A percentile compares a stretch with the other conserved stretches of the same genome.
phyloP scores from a whole-genome alignment of 2,888 invertebrate species.

The Nomada ruficornis region DNA sequence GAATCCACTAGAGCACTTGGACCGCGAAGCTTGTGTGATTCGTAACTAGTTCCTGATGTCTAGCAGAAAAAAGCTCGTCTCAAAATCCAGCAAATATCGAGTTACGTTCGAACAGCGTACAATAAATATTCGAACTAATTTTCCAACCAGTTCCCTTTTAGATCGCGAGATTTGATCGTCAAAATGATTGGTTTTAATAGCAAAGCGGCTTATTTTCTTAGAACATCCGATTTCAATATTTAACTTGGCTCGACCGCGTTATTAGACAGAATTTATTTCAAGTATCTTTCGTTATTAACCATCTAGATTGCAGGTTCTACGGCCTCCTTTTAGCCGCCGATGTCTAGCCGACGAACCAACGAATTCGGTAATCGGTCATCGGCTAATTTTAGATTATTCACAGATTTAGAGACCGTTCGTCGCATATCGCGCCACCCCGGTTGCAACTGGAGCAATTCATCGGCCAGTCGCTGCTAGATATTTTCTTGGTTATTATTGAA shows the following conservation, averaged over 20 bases:
- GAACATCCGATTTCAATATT: background rate
- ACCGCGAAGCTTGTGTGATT: background rate
- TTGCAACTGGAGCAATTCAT: background rate
- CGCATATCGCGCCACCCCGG: background rate
- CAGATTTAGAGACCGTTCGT: background rate
- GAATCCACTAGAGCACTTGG: background rate
- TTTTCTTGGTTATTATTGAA: background rate
- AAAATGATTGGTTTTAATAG: background rate
- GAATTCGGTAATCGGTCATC: slow-evolving; percentile 21
- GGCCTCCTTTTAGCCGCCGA: slow-evolving; percentile 14
- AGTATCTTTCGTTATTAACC: slow-evolving; percentile 19
- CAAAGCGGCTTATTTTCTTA: background rate
- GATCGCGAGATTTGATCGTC: background rate
- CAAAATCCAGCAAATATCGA: background rate
- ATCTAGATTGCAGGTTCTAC: background rate
- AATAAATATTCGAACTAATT: slow-evolving; percentile 17
- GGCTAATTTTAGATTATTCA: slow-evolving; percentile 42
- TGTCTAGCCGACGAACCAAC: slow-evolving; percentile 15
- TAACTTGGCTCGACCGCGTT: background rate
- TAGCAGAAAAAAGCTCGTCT: background rate
- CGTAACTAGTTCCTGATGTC: background rate
- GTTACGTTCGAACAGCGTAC: no score
- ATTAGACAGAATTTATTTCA: slow-evolving; percentile 7
- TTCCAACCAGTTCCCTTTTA: background rate
- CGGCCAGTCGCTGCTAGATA: background rate